A percentile compares a stretch with the other conserved stretches of the same genome.
These are phyloP conservation scores for Apis florea DNA, from an alignment of 1,140 invertebrate genomes.

Conservation along the genomic window DNA sequence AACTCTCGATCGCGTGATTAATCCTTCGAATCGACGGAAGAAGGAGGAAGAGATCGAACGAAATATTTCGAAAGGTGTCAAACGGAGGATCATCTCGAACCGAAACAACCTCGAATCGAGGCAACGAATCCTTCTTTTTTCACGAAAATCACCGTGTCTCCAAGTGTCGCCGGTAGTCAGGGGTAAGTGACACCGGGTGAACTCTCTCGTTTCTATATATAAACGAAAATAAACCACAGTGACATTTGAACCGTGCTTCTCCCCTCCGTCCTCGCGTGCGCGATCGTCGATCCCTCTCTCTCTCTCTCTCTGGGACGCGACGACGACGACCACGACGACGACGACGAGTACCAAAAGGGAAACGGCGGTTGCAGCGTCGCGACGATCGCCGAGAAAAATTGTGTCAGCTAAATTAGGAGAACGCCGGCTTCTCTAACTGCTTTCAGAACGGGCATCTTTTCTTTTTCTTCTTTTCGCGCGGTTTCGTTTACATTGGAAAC, in stretches of 20 bases:
- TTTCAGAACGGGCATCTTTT: slow-evolving; percentile 27
- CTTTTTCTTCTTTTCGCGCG: slow-evolving; percentile 4
- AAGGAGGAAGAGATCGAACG: too few species aligned
- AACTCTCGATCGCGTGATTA: too few species aligned
- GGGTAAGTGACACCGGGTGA: slow-evolving; percentile 79
- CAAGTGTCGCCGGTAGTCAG: slow-evolving; percentile 56
- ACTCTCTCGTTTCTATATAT: slow-evolving; percentile 78
- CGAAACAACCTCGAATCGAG: neutral
- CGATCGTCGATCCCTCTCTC: slow-evolving; percentile 38
- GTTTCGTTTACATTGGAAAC: slow-evolving; percentile 21
- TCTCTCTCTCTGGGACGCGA: slow-evolving; percentile 11
- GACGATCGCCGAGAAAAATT: slow-evolving; percentile 63
- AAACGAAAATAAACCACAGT: slow-evolving; percentile 77
- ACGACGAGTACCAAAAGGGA: slow-evolving; percentile 53
- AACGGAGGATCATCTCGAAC: neutral
- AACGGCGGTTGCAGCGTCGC: slow-evolving; percentile 54
- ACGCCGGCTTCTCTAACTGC: slow-evolving; percentile 13
- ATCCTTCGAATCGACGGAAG: too few species aligned
- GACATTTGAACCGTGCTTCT: slow-evolving; percentile 72
- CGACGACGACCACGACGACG: slow-evolving; percentile 15
- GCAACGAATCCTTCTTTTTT: slow-evolving; percentile 52
- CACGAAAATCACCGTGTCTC: slow-evolving; percentile 53
- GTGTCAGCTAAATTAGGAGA: slow-evolving; percentile 66
- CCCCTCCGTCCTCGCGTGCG: slow-evolving; percentile 32
- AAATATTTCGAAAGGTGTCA: too few species aligned